phyloP scores from a whole-genome alignment of 2,113 vertebrate genomes.

The Nicator chloris region DNA sequence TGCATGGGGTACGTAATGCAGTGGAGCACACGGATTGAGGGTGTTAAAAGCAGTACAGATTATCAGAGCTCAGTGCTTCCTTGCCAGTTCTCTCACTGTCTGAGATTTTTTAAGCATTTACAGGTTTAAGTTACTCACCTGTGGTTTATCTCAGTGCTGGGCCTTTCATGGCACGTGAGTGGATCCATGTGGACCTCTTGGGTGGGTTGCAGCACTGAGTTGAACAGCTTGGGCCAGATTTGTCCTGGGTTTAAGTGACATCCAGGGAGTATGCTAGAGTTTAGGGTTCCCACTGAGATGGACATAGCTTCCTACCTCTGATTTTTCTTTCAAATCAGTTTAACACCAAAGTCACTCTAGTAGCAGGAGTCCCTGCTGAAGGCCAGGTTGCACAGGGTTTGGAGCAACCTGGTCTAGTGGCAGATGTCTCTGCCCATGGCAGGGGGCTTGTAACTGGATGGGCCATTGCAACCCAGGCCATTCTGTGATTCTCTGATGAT shows the following conservation, averaged over 20 bases:
- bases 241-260: not conserved
- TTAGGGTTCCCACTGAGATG: not conserved
- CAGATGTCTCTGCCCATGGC: not conserved
- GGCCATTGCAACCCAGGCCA: not conserved
- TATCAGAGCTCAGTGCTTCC: constrained; percentile 13
- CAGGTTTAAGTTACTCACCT: not conserved
- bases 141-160: not conserved
- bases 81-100: not conserved
- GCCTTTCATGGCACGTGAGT: not conserved
- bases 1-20: not conserved
- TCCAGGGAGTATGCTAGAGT: not conserved
- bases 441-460: not conserved
- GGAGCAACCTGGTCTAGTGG: not conserved
- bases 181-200: not conserved
- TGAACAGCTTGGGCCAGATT: not conserved
- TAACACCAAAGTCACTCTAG: not conserved
- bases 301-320: not conserved
- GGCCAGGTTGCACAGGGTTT: not conserved
- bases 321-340: not conserved
- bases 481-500: not conserved
- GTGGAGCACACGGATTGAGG: not conserved
- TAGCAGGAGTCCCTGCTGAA: not conserved
- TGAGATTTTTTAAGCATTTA: not conserved
- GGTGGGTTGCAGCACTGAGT: not conserved
- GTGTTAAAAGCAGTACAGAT: not conserved